Evolutionary conservation across 1,140 invertebrate species (phyloP).

Genomic region (Camponotus floridanus): DNA sequence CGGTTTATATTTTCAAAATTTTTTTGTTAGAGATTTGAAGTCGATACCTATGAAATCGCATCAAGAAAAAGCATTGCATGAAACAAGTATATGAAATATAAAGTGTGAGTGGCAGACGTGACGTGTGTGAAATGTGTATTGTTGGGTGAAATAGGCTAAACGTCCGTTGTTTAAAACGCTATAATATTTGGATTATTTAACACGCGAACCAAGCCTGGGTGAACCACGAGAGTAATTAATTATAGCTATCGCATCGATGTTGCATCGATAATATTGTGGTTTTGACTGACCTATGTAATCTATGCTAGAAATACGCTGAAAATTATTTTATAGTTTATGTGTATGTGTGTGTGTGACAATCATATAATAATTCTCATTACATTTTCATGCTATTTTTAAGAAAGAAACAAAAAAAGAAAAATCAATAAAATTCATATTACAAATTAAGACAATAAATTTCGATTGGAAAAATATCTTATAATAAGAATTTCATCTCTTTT

Average conservation of each 20-base stretch:
- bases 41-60: background rate
- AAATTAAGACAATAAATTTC: background rate
- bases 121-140: slow-evolving; percentile 2
- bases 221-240: slow-evolving; percentile 59
- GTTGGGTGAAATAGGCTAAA: slow-evolving; percentile 16
- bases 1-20: slow-evolving; percentile 44
- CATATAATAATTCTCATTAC: slow-evolving; percentile 34
- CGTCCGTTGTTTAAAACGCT: slow-evolving; percentile 9
- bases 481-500: slow-evolving; percentile 5
- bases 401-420: background rate
- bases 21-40: background rate
- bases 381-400: slow-evolving; percentile 7
- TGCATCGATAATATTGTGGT: slow-evolving; percentile 44
- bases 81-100: slow-evolving; percentile 29
- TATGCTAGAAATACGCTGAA: slow-evolving; percentile 18
- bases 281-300: slow-evolving; percentile 30
- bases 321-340: too few species aligned
- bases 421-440: background rate
- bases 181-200: slow-evolving; percentile 59
- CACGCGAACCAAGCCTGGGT: slow-evolving; percentile 19
- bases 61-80: background rate
- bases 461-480: background rate
- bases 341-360: slow-evolving; percentile 7
- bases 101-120: slow-evolving; percentile 37
- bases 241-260: slow-evolving; percentile 44